These are phyloP conservation scores for Myocastor coypus DNA, from an alignment of 2,113 vertebrate genomes.

Conservation along the genomic window DNA sequence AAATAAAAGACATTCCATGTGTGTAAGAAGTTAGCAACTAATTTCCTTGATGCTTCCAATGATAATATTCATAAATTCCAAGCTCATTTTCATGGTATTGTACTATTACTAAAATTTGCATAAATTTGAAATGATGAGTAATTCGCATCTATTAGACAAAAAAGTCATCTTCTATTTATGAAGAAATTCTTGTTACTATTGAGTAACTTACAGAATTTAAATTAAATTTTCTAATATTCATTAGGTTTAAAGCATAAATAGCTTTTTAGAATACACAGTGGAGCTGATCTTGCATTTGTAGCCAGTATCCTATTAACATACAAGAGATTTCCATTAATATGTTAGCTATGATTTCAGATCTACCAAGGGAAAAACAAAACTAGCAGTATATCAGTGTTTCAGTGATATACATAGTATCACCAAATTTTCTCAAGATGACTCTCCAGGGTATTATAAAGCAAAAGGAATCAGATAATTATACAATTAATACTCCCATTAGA, in stretches of 20 bases:
- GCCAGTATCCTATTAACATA: slow-evolving; percentile 61
- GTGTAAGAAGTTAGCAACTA: slow-evolving; percentile 84
- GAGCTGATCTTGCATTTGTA: slow-evolving; percentile 72
- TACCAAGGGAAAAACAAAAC: slow-evolving; percentile 46
- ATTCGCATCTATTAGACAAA: slow-evolving; percentile 83
- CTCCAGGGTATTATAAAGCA: slow-evolving; percentile 68
- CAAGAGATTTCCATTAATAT: slow-evolving; percentile 68
- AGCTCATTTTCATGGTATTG: slow-evolving; percentile 80
- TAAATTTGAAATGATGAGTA: slow-evolving; percentile 78
- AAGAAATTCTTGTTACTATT: slow-evolving; percentile 77
- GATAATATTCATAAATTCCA: slow-evolving; percentile 80
- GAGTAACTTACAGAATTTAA: slow-evolving; percentile 74
- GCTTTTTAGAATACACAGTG: slow-evolving; percentile 75
- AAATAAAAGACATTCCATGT: slow-evolving; percentile 82
- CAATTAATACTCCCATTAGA: slow-evolving; percentile 51
- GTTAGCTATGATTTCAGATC: slow-evolving; percentile 67
- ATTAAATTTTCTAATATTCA: slow-evolving; percentile 77
- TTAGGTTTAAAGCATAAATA: slow-evolving; percentile 75
- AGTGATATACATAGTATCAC: not conserved
- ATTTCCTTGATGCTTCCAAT: slow-evolving; percentile 83
- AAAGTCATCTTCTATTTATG: slow-evolving; percentile 75
- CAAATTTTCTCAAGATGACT: slow-evolving; percentile 46
- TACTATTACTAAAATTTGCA: slow-evolving; percentile 82
- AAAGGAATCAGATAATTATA: slow-evolving; percentile 71
- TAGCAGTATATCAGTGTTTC: slow-evolving; percentile 52